These are phyloP conservation scores for Pectinophora gossypiella DNA, from an alignment of 1,140 invertebrate species.

Conservation along the genomic window DNA sequence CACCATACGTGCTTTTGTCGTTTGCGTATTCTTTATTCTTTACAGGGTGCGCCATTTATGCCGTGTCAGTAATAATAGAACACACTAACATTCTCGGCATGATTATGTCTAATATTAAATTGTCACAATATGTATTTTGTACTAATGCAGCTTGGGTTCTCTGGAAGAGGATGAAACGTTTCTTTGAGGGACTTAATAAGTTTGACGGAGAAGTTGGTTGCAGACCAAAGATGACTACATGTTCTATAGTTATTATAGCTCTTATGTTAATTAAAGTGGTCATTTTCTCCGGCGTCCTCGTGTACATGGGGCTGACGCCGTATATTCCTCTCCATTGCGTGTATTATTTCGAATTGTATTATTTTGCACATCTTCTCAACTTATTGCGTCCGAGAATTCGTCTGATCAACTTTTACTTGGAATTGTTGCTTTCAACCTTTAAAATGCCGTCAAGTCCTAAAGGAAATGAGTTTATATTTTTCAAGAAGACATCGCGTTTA, in stretches of 20 bases:
- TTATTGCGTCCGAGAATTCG: slow-evolving; percentile 28
- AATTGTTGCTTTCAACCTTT: slow-evolving; percentile 18
- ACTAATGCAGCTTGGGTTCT: background rate
- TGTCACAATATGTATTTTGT: background rate
- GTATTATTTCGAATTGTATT: slow-evolving; percentile 29
- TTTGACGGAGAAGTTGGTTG: slow-evolving; percentile 29
- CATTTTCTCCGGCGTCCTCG: no score
- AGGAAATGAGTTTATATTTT: slow-evolving; percentile 13
- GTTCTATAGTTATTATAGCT: no score
- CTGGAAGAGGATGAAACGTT: slow-evolving; percentile 20
- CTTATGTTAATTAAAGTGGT: no score
- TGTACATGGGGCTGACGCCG: no score
- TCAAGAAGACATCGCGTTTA: slow-evolving; percentile 6
- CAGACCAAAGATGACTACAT: slow-evolving; percentile 19
- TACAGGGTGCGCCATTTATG: no score
- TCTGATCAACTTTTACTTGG: slow-evolving; percentile 30
- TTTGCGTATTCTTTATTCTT: no score
- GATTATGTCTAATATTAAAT: no score
- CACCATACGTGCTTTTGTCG: no score
- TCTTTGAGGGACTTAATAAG: slow-evolving; percentile 21
- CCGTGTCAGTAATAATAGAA: no score
- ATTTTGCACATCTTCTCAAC: slow-evolving; percentile 30
- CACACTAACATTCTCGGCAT: no score
- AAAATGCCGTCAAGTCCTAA: slow-evolving; percentile 13
- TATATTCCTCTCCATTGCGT: slow-evolving; percentile 15